These are phyloP conservation scores for Scaptomyza caliginosa DNA, from an alignment of 2,888 invertebrate species.

Conservation along the genomic window DNA sequence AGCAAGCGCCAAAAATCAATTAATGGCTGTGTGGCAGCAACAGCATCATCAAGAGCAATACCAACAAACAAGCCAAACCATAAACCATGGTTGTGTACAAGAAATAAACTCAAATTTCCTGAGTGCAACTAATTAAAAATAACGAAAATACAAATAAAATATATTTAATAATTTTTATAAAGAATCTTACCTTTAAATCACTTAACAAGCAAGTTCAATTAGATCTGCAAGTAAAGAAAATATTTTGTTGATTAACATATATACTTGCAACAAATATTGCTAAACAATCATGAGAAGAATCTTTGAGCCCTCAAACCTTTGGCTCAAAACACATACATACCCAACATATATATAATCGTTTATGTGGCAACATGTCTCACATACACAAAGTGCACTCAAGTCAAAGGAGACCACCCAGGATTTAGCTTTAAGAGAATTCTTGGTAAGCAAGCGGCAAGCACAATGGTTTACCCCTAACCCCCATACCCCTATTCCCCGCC, in stretches of 20 bases:
- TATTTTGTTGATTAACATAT: not conserved
- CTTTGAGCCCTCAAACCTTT: no score
- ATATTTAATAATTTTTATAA: not conserved
- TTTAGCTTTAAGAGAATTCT: conserved; percentile 63
- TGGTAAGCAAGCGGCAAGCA: conserved; percentile 55
- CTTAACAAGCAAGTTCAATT: not conserved
- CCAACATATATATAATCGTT: conserved; percentile 12
- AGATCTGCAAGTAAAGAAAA: conserved; percentile 3
- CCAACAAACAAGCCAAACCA: not conserved
- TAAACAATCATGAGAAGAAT: no score
- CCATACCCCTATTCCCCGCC: not conserved
- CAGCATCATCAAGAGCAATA: not conserved
- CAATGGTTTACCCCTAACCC: conserved; percentile 20
- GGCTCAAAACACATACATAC: not conserved
- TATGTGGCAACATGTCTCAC: conserved; percentile 19
- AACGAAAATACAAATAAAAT: no score
- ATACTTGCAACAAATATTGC: no score
- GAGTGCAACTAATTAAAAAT: no score
- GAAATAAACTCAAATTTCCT: not conserved
- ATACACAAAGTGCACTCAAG: conserved; percentile 34
- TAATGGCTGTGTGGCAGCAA: conserved; percentile 9
- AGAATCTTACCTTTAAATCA: not conserved
- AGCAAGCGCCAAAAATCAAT: conserved; percentile 39
- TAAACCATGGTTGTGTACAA: not conserved
- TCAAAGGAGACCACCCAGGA: conserved; percentile 69